Base-by-base conservation (phyloP, 1,140 invertebrate genomes). In the Stegodyphus mimosarum region DNA sequence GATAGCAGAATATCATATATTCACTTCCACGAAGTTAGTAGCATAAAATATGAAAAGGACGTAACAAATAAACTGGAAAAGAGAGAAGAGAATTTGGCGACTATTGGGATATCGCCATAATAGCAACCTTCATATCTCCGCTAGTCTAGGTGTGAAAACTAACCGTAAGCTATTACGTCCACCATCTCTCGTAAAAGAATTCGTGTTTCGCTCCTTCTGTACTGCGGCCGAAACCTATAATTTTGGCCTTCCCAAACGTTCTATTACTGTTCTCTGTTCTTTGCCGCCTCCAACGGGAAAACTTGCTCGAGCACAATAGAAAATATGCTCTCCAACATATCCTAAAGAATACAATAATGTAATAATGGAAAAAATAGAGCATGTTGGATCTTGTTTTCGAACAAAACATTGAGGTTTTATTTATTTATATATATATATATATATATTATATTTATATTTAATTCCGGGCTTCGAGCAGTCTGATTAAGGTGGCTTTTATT, bases 181-280 rank as follows among this genome's bases (percentile, higher is more conserved):
- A 48, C n/a, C 74, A 50, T n/a, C 66, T 17, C 74, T 76, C 55
- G 48, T 66, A 78, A 69, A 78, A 78, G 64, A 78, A 67, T 67
- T 51, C 76, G 76, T 78, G 76, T 78, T 78, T 78, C 50, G 10
- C 76, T 78, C 76, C 76, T 78, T 69, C 76, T 78, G 76, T 69
- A 51, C 64, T 69, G 64, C n/a, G 49, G 64, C 55, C 76, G 64
- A 78, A 78, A 78, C 76, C 76, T 78, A 53, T 78, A 78, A 78
- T 78, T 78, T 78, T 18, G n/a, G 69, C 50, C 76, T 78, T 63
- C 76, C 50, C 64, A 69, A 48, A 48, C 70, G 64, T 78, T 78
- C 64, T 78, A 78, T 78, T 78, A 78, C 5, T 17, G 18, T 49
- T 53, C 76, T 78, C 64, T 55, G 76, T 78, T 52, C 49, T 78